Base-by-base conservation (phyloP, 2,888 invertebrate species). In the Venustoraphidia nigricollis region DNA sequence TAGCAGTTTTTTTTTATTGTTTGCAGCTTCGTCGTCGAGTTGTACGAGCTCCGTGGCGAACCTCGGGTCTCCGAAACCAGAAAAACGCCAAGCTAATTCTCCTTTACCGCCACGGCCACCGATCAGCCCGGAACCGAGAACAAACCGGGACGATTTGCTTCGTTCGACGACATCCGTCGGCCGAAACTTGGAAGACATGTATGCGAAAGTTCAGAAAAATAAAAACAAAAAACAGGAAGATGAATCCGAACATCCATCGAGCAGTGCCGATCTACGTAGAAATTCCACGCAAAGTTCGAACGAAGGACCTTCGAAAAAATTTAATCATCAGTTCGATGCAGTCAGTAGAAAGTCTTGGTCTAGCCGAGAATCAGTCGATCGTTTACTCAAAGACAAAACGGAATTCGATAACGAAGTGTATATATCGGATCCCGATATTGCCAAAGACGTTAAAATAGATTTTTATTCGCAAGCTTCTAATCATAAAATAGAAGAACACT, bases 31-130 rank as follows among this genome's bases (percentile, higher is more conserved):
- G 10, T 84, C 86, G 5, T 86, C 87, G 1, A 71, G 76, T 57
- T 81, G 79, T 53, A 76, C 76, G 11, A 81, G 81, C 53, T 81
- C 82, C 6, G 76, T 81, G 54, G 77, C 81, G 35, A 84, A 82
- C 57, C 68, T 84, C n/a, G 83, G 87, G 10, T 90, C 90, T 0
- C 90, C 89, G 0, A 90, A 90, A 63, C 89, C 89, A 0, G 90
- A 91, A 66, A 88, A 90, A 67, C 76, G 91, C 2, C 88, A 88
- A 64, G 90, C 90, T 1, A 91, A 91, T 65, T 90, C 89, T 0
- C 91, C 90, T 0, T 65, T 90, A 34, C 90, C 90, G 6, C 89
- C 89, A 3, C 86, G 88, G 2, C 86, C 86, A 45, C 54, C 56
- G 44, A 54, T 55, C 10, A 48, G 56, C n/a, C 49, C 52, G 9